A percentile compares a stretch with the other conserved stretches of the same genome.
These are phyloP conservation scores for Polia nebulosa DNA, from an alignment of 2,888 invertebrate genomes.

Conservation along the genomic window DNA sequence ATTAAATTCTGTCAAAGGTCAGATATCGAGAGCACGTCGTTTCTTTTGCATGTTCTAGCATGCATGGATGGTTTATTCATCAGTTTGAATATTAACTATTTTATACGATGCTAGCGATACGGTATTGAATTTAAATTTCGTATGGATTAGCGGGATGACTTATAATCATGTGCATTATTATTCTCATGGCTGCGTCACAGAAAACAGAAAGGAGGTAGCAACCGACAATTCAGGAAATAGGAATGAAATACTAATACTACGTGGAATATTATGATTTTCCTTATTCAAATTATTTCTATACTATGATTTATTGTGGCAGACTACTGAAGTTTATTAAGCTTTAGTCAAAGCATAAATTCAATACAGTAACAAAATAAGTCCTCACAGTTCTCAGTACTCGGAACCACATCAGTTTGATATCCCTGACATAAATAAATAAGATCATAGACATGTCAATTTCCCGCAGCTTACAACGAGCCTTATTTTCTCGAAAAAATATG, in stretches of 20 bases:
- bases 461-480: constrained; percentile 24
- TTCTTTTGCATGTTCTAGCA: constrained; percentile 60
- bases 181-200: constrained; percentile 31
- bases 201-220: constrained; percentile 23
- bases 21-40: constrained; percentile 54
- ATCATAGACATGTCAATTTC: constrained; percentile 41
- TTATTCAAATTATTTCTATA: constrained; percentile 22
- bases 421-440: constrained; percentile 6
- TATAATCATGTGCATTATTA: constrained; percentile 47
- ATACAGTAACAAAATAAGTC: constrained; percentile 9
- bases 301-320: not conserved
- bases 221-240: constrained; percentile 25
- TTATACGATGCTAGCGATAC: constrained; percentile 56
- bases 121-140: constrained; percentile 58
- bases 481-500: constrained; percentile 50
- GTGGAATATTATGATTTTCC: constrained; percentile 13
- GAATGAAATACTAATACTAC: constrained; percentile 10
- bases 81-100: constrained; percentile 64
- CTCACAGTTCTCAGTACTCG: constrained; percentile 8
- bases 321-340: not conserved
- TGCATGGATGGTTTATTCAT: constrained; percentile 67
- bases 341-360: constrained; percentile 8
- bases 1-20: constrained; percentile 69
- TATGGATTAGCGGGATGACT: constrained; percentile 59
- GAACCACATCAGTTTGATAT: constrained; percentile 18